Base-by-base conservation (phyloP, 2,113 vertebrate species). In the Ibidorhyncha struthersii region DNA sequence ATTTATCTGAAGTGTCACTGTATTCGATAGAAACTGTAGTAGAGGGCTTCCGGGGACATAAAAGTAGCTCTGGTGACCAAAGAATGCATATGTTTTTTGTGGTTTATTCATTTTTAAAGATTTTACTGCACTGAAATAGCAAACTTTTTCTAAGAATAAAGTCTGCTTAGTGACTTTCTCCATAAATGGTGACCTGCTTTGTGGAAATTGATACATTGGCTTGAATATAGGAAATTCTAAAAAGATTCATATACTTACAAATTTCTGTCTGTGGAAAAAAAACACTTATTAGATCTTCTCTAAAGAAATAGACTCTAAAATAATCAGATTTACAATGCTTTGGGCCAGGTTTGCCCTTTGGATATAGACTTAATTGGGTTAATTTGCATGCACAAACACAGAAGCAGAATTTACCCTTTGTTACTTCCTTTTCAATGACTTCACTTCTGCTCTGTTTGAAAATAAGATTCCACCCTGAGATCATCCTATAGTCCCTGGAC, bases 1-100 rank as follows among this genome's bases (percentile, higher is more conserved):
- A 96, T 97, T 93, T 96, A 96, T 96, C 74, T 96, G 76, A 93
- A 95, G 43, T 91, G 72, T 92, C 95, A 94, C 61, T 84, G 8
- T 67, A 72, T 90, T 93, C 3, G 1, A 80, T 38, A 66, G n/a
- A 95, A 87, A 89, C 93, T 78, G 67, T 62, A 59, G 59, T 10
- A 52, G 40, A 79, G 61, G 84, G 25, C 62, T 97, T 97, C 65
- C 89, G 20, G 79, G 73, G 52, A 63, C 36, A 91, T 65, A 53
- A 77, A 91, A 9, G 45, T 90, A 86, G 53, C 55, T 88, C 86
- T 74, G 34, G 34, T 56, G 89, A 55, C 69, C 41, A 49, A 89
- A 90, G 90, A 72, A 7, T 71, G 67, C 41, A 63, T 71, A 67
- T 67, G 52, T 89, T 96, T 96, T 95, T 74, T 59, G 36, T 49